These are phyloP conservation scores for Morbakka virulenta DNA, from an alignment of 30 jellyfish, hydroid and myxozoan genomes.

Conservation along the genomic window DNA sequence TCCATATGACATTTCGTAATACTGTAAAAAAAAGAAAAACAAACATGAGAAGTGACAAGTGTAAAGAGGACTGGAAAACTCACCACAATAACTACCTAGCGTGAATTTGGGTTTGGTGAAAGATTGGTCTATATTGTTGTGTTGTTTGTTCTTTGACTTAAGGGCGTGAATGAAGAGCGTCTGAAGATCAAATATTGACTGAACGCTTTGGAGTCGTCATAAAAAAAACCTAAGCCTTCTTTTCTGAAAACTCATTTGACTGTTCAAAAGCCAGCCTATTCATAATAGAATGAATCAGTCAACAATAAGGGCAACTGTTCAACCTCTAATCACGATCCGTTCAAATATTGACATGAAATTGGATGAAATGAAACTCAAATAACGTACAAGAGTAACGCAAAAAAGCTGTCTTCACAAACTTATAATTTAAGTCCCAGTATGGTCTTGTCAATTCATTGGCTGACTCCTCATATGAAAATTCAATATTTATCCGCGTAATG, in stretches of 20 bases:
- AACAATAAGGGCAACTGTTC: background rate
- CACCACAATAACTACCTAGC: background rate
- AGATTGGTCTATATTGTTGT: background rate
- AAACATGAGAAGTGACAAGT: no score
- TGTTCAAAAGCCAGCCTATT: background rate
- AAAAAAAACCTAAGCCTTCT: background rate
- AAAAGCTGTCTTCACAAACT: background rate
- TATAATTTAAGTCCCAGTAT: background rate
- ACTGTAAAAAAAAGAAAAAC: conserved; percentile 56
- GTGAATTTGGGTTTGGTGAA: background rate
- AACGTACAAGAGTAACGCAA: background rate
- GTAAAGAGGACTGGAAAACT: no score
- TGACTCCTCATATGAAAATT: no score
- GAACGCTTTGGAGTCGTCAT: background rate
- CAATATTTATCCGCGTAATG: background rate
- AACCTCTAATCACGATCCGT: background rate
- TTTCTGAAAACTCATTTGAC: background rate
- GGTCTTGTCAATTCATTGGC: background rate
- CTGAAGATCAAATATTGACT: background rate
- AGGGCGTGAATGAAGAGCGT: background rate
- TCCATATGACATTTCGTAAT: conserved; percentile 99
- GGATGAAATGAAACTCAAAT: background rate
- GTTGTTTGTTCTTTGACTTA: background rate
- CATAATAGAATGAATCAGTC: background rate
- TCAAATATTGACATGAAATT: background rate